phyloP scores from a whole-genome alignment of 2,113 vertebrate species.

The Aegotheles bennettii region DNA sequence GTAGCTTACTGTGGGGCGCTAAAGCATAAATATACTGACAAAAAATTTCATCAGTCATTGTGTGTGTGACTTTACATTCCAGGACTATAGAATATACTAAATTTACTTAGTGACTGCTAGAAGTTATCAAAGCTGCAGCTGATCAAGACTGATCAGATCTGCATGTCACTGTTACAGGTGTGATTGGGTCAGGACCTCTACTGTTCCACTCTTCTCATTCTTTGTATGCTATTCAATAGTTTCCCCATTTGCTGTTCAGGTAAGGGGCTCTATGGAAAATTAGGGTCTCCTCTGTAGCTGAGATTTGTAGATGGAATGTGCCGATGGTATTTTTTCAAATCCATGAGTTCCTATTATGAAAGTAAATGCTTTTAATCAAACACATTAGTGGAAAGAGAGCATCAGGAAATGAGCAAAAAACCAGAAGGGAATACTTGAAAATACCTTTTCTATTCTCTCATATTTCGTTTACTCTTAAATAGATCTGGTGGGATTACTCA shows the following conservation, averaged over 20 bases:
- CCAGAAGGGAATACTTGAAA: not conserved
- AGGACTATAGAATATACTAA: not conserved
- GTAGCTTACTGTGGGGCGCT: not conserved
- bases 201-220: not conserved
- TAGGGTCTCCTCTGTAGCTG: not conserved
- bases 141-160: not conserved
- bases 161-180: not conserved
- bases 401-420: not conserved
- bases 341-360: accelerated
- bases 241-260: not conserved
- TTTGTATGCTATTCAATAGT: not conserved
- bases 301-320: not conserved
- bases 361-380: not conserved
- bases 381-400: not conserved
- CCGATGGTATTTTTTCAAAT: not conserved
- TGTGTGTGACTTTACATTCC: not conserved
- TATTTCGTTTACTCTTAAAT: not conserved
- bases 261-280: not conserved
- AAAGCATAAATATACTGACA: not conserved
- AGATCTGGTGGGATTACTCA: not conserved
- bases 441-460: not conserved
- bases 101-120: not conserved
- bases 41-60: not conserved
- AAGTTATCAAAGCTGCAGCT: not conserved
- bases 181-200: not conserved